Base-by-base conservation (phyloP, 2,113 vertebrate genomes). In the Panthera tigris region DNA sequence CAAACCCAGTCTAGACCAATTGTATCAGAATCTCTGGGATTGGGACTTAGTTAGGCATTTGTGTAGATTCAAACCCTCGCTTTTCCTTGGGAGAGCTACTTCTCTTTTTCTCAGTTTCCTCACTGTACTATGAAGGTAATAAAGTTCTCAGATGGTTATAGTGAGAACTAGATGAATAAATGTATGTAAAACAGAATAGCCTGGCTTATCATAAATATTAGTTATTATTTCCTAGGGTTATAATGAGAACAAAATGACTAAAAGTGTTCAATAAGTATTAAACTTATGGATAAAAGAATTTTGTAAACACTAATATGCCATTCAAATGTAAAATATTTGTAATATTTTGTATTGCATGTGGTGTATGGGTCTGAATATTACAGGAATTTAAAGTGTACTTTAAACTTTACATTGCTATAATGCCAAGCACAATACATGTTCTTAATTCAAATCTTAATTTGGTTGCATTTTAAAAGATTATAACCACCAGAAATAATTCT, bases 241-340 rank as follows among this genome's bases (percentile, higher is more conserved):
- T 95, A 23, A 82, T 80, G 84, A 92, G n/a, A 74, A 90, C 55
- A 94, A 95, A 97, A 36, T 95, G 21, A 65, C 41, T 48, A 0
- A 45, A 78, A 71, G 3, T 84, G 10, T 78, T 81, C 19, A 95
- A 25, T 76, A 83, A 92, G 7, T 48, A 87, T 83, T 66, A 91
- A 97, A 48, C 3, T 48, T 29, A 79, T 21, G 6, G 94, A 82
- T 84, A 78, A 97, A 87, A 82, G 29, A 68, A 45, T 6, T 48
- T 86, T 87, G 11, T 57, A 78, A 95, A 80, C 7, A 86, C 11
- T 41, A 79, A 41, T 63, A 19, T 73, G 15, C 29, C 48, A 65
- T 83, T 88, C 21, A 85, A 85, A 89, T 85, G 23, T 50, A 80
- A 92, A 61, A 48, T 50, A 61, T 76, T 84, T 95, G 3, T 15